These are phyloP conservation scores for Ormyrus labotus DNA, from an alignment of 2,888 invertebrate species.

Conservation along the genomic window DNA sequence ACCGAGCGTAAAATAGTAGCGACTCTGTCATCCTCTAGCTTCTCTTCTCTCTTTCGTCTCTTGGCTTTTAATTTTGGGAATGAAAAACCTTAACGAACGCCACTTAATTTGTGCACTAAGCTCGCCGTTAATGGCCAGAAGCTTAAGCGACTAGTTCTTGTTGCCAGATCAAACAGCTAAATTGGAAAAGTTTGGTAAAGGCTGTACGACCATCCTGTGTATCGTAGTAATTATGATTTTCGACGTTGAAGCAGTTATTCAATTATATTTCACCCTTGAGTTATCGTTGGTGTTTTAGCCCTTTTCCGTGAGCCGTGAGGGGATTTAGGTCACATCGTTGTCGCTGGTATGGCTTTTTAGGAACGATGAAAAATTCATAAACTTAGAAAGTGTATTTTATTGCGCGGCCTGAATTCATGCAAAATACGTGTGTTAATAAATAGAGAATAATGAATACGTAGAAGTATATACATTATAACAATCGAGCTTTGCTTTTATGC, in stretches of 20 bases:
- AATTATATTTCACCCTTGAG: background rate
- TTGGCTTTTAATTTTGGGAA: background rate
- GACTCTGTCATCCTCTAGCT: background rate
- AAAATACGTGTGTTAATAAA: constrained; percentile 22
- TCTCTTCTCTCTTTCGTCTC: background rate
- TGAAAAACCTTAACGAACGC: too few species aligned
- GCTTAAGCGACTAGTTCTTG: background rate
- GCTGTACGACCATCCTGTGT: too few species aligned
- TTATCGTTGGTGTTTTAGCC: background rate
- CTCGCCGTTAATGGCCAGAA: background rate
- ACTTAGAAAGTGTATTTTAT: background rate
- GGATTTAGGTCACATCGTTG: background rate
- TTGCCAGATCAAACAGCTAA: background rate
- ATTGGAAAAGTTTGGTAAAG: constrained; percentile 14
- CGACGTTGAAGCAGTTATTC: background rate
- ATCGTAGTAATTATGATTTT: background rate
- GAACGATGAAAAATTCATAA: constrained; percentile 38
- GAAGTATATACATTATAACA: background rate
- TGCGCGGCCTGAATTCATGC: constrained; percentile 17
- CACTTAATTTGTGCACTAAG: constrained; percentile 15
- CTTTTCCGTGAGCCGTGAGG: background rate
- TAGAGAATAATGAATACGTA: constrained; percentile 14
- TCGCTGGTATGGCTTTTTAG: constrained; percentile 20
- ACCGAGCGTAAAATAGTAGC: constrained; percentile 24
- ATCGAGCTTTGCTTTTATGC: background rate